Evolutionary conservation across 1,140 invertebrate species (phyloP).

Genomic region (Apis laboriosa): DNA sequence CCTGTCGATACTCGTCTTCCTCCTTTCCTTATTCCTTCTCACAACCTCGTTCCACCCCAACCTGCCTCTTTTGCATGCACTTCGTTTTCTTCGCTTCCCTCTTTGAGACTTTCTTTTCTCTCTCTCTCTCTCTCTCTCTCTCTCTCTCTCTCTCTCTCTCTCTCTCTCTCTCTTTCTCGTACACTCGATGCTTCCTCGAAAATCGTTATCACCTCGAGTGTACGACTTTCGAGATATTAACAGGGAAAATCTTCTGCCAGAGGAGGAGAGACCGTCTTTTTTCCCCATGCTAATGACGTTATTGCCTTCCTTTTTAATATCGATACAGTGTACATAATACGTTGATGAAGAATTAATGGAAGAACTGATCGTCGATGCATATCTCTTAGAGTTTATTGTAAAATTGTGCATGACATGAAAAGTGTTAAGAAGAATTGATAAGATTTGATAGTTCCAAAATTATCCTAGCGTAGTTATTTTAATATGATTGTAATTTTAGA

Average conservation of each 20-base stretch:
- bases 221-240: conserved; percentile 5
- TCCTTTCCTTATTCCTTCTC: background rate
- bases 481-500: too few relatives aligned
- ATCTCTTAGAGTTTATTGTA: too few relatives aligned
- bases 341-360: background rate
- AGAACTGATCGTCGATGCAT: too few relatives aligned
- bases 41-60: background rate
- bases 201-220: conserved; percentile 15
- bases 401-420: too few relatives aligned
- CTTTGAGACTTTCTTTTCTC: background rate
- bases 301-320: background rate
- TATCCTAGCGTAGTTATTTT: too few relatives aligned
- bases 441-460: too few relatives aligned
- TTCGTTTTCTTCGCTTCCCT: conserved; percentile 40
- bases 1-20: conserved; percentile 32
- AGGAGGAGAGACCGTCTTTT: background rate
- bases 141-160: too few relatives aligned
- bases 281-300: conserved; percentile 21
- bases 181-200: conserved; percentile 8
- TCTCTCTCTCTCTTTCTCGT: background rate
- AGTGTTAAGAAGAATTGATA: too few relatives aligned
- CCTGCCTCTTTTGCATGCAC: conserved; percentile 55
- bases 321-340: too few relatives aligned
- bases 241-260: background rate
- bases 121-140: background rate